These are phyloP conservation scores for Anguilla anguilla DNA, from an alignment of 2,797 vertebrate genomes.

Conservation along the genomic window DNA sequence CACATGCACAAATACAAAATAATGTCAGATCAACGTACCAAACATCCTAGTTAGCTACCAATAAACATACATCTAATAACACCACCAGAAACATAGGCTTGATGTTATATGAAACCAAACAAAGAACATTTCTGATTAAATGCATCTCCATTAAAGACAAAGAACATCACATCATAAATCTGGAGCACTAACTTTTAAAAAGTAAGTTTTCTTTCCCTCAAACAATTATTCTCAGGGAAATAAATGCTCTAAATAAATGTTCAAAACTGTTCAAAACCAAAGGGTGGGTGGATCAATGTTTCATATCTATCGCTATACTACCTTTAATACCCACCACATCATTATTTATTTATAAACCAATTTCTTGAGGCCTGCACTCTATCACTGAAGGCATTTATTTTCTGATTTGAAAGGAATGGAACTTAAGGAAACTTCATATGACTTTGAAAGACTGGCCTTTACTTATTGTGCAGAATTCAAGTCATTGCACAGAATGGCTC, in stretches of 20 bases:
- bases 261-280: conserved; percentile 5
- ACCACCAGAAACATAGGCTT: too few relatives aligned
- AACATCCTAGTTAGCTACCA: neutral
- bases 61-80: neutral
- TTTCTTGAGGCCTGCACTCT: neutral
- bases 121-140: neutral
- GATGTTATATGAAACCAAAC: neutral
- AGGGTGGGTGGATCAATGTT: too few relatives aligned
- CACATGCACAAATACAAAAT: too few relatives aligned
- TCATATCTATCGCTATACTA: neutral
- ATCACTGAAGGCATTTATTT: neutral
- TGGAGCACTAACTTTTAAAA: neutral
- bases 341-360: conserved; percentile 19
- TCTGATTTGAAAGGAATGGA: neutral
- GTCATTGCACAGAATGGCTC: neutral
- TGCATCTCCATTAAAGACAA: neutral
- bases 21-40: neutral
- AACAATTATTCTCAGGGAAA: neutral
- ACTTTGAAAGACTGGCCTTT: neutral
- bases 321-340: neutral
- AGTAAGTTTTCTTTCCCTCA: neutral
- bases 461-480: neutral
- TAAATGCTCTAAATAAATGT: neutral
- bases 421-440: neutral
- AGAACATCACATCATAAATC: neutral